phyloP scores from a whole-genome alignment of 2,113 vertebrate species.

The Trichomycterus rosablanca region DNA sequence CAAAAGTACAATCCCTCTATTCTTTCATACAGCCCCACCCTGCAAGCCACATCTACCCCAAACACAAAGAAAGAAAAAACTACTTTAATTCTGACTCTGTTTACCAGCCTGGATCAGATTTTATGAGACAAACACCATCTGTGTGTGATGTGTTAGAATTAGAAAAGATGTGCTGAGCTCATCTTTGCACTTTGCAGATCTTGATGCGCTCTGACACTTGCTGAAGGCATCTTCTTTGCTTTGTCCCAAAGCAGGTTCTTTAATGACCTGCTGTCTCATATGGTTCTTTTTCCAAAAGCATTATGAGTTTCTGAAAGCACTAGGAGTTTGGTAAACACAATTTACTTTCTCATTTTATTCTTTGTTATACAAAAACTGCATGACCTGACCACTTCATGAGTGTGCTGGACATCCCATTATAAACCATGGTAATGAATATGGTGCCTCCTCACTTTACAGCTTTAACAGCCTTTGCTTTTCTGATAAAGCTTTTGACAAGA shows the following conservation, averaged over 20 bases:
- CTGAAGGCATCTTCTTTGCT: conserved; percentile 49
- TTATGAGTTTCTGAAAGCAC: too few relatives aligned
- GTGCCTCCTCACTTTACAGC: too few relatives aligned
- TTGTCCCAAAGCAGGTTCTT: conserved; percentile 58
- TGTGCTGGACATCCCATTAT: too few relatives aligned
- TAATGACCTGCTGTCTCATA: conserved; percentile 68
- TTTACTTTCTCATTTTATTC: too few relatives aligned
- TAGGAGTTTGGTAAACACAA: too few relatives aligned
- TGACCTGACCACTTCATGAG: too few relatives aligned
- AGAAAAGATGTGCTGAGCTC: conserved; percentile 51
- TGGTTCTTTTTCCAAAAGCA: conserved; percentile 40
- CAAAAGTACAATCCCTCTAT: too few relatives aligned
- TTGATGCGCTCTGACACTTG: conserved; percentile 54
- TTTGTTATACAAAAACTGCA: too few relatives aligned
- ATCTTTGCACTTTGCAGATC: conserved; percentile 52
- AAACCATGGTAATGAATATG: too few relatives aligned
- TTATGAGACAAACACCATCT: conserved; percentile 72
- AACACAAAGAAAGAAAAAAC: not conserved
- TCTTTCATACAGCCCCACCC: too few relatives aligned
- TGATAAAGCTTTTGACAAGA: too few relatives aligned
- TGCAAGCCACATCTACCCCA: not conserved
- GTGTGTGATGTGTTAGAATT: conserved; percentile 59
- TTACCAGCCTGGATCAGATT: conserved; percentile 60
- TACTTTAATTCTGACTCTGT: conserved; percentile 45
- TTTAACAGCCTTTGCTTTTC: too few relatives aligned